A percentile compares a stretch with the other conserved stretches of the same genome.
phyloP scores from a whole-genome alignment of 2,113 vertebrate species.

The Macrotus californicus region DNA sequence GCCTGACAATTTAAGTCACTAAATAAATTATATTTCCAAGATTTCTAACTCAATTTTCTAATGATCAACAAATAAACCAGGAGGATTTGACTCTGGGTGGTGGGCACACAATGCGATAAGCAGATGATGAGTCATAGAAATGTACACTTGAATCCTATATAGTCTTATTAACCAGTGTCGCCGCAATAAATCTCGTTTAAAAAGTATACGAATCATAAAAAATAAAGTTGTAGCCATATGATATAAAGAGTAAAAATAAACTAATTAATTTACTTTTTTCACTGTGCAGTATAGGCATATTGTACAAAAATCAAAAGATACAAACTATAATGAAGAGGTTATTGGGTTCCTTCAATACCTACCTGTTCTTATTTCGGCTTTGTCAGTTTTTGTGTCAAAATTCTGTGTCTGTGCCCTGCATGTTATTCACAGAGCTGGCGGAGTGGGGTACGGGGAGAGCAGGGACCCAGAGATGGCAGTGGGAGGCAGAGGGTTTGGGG shows the following conservation, averaged over 20 bases:
- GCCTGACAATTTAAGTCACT: not conserved
- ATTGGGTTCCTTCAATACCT: not conserved
- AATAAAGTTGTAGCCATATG: not conserved
- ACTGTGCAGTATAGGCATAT: not conserved
- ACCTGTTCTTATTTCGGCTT: slow-evolving; percentile 26
- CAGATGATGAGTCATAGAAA: not conserved
- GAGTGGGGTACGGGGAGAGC: no score
- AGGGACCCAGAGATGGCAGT: not conserved
- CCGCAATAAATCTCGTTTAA: not conserved
- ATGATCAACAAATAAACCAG: not conserved
- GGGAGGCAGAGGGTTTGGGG: not conserved
- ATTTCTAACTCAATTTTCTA: not conserved
- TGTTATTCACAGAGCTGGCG: not conserved
- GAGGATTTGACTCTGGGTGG: not conserved
- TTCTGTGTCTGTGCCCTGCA: not conserved
- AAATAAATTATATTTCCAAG: not conserved
- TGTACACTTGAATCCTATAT: not conserved
- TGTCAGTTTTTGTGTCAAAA: slow-evolving; percentile 14
- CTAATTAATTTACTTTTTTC: not conserved
- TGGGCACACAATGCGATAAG: not conserved
- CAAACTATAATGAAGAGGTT: not conserved
- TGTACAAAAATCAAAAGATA: not conserved
- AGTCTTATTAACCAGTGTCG: not conserved
- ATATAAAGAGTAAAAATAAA: not conserved
- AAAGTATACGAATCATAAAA: not conserved